Evolutionary conservation across 2,797 vertebrate species (phyloP).

Genomic region (Phataginus tetradactyla): DNA sequence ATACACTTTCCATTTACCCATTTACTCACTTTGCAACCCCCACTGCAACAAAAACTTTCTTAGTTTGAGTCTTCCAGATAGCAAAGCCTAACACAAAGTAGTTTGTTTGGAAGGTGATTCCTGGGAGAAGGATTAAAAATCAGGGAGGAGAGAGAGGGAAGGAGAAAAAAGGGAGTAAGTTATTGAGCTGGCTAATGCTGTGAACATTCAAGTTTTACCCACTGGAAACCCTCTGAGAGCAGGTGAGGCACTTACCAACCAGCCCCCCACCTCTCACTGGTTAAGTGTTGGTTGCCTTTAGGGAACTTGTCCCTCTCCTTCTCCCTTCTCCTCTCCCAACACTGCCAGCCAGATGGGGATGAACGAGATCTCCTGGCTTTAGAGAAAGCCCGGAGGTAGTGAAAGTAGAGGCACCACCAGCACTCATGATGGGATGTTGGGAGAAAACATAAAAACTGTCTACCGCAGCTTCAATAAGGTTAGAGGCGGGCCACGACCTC

Average conservation of each 20-base stretch:
- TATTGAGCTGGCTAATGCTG: background rate
- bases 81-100: background rate
- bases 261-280: background rate
- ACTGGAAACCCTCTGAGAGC: background rate
- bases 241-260: background rate
- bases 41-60: background rate
- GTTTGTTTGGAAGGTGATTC: background rate
- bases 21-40: background rate
- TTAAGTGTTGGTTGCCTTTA: background rate
- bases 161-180: background rate
- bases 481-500: background rate
- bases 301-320: background rate
- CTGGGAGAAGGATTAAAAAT: background rate
- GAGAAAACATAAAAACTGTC: background rate
- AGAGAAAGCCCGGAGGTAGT: background rate
- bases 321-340: background rate
- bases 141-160: background rate
- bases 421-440: background rate
- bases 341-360: background rate
- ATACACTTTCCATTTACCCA: background rate
- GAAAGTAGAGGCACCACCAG: background rate
- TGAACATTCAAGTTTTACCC: background rate
- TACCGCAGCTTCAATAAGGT: background rate
- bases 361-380: background rate
- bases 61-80: background rate